Evolutionary conservation across 2,113 vertebrate genomes (phyloP).

Genomic region (Parotia lawesii): DNA sequence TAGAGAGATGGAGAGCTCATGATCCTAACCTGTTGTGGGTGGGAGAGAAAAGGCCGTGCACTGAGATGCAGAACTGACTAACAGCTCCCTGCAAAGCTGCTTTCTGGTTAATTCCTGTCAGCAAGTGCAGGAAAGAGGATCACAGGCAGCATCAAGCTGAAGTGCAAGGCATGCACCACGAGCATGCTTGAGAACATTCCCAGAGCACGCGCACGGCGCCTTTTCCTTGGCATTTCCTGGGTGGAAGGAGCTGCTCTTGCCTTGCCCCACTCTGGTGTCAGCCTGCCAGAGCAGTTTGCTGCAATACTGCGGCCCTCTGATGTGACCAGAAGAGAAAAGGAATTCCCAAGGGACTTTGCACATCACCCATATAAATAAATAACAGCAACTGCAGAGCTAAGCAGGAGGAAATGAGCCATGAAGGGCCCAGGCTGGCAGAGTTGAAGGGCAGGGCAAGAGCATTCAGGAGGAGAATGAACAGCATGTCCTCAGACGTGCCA

Average conservation of each 20-base stretch:
- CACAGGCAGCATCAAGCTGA: not conserved
- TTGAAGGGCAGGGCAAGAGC: slow-evolving; percentile 60
- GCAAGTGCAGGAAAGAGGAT: not conserved
- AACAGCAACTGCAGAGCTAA: slow-evolving; percentile 47
- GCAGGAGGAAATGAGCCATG: slow-evolving; percentile 49
- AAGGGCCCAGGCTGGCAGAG: slow-evolving; percentile 33
- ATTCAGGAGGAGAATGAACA: not conserved
- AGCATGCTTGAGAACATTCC: not conserved
- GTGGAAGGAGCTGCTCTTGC: not conserved
- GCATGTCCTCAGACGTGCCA: not conserved
- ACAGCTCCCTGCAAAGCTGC: not conserved
- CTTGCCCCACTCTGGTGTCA: not conserved
- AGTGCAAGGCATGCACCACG: not conserved
- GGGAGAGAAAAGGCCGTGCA: not conserved
- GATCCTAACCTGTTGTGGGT: no score
- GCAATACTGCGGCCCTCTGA: not conserved
- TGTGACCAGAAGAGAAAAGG: slow-evolving; percentile 5
- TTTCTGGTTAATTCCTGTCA: not conserved
- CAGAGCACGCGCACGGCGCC: fast-evolving
- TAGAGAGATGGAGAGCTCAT: not conserved
- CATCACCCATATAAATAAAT: slow-evolving; percentile 23
- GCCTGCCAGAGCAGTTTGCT: not conserved
- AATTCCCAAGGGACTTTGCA: slow-evolving; percentile 32
- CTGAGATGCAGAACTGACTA: not conserved
- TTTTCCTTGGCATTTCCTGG: not conserved